These are phyloP conservation scores for Cebidichthys violaceus DNA, from an alignment of 2,113 vertebrate genomes.

Conservation along the genomic window DNA sequence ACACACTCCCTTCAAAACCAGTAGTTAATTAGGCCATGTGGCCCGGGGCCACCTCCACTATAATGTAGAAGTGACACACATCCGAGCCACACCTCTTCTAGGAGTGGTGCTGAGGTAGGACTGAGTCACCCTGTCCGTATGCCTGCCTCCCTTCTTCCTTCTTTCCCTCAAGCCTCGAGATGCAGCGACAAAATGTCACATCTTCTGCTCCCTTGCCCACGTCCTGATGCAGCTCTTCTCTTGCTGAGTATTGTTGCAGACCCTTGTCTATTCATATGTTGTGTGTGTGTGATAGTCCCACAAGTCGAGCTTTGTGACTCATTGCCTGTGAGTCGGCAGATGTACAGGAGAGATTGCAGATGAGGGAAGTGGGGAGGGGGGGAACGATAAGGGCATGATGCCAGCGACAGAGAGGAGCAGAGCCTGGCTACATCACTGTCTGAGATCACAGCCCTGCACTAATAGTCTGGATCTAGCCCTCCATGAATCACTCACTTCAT, in stretches of 20 bases:
- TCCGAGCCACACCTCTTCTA: conserved; percentile 63
- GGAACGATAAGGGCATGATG: conserved; percentile 50
- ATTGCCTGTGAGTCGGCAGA: conserved; percentile 60
- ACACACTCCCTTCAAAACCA: conserved; percentile 72
- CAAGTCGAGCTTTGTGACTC: conserved; percentile 63
- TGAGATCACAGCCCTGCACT: conserved; percentile 72
- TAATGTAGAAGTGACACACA: conserved; percentile 55
- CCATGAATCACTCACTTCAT: conserved; percentile 60
- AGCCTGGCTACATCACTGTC: conserved; percentile 68
- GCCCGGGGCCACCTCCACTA: conserved; percentile 57
- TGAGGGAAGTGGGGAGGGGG: not conserved
- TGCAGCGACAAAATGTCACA: conserved; percentile 31
- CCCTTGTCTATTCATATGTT: conserved; percentile 22
- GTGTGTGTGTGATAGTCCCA: conserved; percentile 13
- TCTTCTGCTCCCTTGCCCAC: conserved; percentile 22
- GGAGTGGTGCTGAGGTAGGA: conserved; percentile 68
- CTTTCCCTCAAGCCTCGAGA: conserved; percentile 33
- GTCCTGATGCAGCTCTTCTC: conserved; percentile 40
- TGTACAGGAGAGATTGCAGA: conserved; percentile 54
- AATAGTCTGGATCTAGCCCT: conserved; percentile 59
- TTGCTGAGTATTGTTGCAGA: conserved; percentile 31
- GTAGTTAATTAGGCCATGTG: conserved; percentile 68
- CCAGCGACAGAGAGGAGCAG: conserved; percentile 61
- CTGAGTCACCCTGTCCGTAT: conserved; percentile 70
- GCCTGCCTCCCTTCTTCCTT: conserved; percentile 23